Evolutionary conservation across 2,797 vertebrate species (phyloP).

Genomic region (Triplophysa bombifrons): DNA sequence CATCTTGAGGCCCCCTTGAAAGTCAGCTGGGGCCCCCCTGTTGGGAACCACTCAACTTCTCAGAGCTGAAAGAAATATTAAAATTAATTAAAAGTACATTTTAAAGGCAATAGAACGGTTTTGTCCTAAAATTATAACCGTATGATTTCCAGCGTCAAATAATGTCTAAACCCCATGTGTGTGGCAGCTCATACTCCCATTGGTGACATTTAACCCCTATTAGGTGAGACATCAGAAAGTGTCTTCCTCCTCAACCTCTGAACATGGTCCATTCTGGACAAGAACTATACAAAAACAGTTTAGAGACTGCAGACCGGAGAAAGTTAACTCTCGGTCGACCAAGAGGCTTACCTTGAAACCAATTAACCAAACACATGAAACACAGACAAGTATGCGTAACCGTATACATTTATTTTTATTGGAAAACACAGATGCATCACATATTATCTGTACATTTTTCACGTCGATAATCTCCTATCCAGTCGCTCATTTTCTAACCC

Average conservation of each 20-base stretch:
- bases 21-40: no score
- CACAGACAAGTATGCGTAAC: constrained; percentile 45
- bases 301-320: background rate
- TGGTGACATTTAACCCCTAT: background rate
- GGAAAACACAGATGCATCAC: constrained; percentile 54
- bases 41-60: no score
- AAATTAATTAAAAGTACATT: no score
- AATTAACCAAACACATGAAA: constrained; percentile 4
- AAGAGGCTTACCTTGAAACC: background rate
- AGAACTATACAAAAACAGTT: constrained; percentile 8
- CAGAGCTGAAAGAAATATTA: no score
- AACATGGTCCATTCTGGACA: background rate
- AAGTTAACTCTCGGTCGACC: background rate
- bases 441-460: constrained; percentile 51
- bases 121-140: background rate
- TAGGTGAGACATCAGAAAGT: background rate
- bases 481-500: constrained; percentile 6
- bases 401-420: constrained; percentile 58
- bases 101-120: background rate
- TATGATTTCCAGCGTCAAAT: background rate
- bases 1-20: no score
- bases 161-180: background rate
- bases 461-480: constrained; percentile 23
- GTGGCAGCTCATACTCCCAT: background rate
- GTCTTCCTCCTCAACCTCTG: background rate